Evolutionary conservation across 1,140 invertebrate species (phyloP), one percentile per base, ranked within the genome.

Genomic region (Alviniconcha marisindica): DNA sequence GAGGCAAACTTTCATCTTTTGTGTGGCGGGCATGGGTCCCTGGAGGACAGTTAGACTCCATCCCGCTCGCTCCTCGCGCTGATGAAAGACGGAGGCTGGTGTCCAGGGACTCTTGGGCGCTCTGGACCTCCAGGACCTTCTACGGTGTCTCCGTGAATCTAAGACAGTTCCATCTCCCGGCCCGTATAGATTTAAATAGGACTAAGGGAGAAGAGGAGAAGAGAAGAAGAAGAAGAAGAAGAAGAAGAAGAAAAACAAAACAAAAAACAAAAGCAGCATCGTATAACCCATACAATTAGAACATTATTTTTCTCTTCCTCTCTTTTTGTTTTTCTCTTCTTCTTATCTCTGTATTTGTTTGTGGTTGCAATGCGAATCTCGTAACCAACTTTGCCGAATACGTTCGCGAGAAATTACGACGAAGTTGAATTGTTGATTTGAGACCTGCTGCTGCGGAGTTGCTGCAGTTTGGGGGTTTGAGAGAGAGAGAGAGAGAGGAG

Each of bases 1-100:
- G 36, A 60, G 38, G 54, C 51, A 60, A 78, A 78, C 33, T 63
- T 63, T 80, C 78, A 80, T 80, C 78, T 80, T 80, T 80, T 60
- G 56, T 31, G 56, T 42, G 36, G 33, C 24, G 56, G n/a, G 40
- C 56, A 31, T 31, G 38, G 56, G 56, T 44, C 78, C 56, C 78
- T 5, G 21, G 78, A 80, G 78, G 60, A 66, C 78, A 80, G 51
- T 80, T 80, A 80, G 60, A 42, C 56, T 66, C 36, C 56, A 66
- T 38, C 40, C 40, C 36, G 78, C 51, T 60, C 78, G n/a, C 42
- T 80, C 56, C 60, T 31, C 40, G 56, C 40, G 36, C 56, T 80
- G 78, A 80, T 80, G 54, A 80, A 80, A 69, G 78, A 80, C 78
- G 60, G 24, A 38, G 78, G 56, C 10, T 12, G 40, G 54, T n/a